Evolutionary conservation across 2,888 invertebrate genomes (phyloP).

Genomic region (Cryptops parisi): DNA sequence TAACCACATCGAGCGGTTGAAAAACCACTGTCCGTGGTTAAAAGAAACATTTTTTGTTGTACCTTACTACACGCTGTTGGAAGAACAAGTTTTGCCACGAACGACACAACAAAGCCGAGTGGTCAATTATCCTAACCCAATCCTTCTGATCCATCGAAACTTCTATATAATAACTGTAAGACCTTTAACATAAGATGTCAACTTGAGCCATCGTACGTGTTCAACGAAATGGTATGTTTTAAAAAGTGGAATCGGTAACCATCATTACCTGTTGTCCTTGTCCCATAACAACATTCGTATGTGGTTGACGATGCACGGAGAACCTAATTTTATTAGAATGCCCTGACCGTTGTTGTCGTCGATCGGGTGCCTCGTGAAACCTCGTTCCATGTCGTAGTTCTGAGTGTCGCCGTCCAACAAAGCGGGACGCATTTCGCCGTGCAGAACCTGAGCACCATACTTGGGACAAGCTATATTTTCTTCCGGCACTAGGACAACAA

Average conservation of each 20-base stretch:
- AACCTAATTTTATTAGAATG: slow-evolving; percentile 65
- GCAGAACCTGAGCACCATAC: slow-evolving; percentile 68
- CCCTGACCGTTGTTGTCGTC: slow-evolving; percentile 57
- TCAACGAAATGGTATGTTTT: too few relatives aligned
- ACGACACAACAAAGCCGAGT: slow-evolving; percentile 80
- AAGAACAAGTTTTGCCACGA: slow-evolving; percentile 96
- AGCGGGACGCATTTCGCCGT: slow-evolving; percentile 77
- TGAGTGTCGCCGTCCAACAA: slow-evolving; percentile 77
- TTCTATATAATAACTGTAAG: slow-evolving; percentile 64
- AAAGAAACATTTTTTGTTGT: neutral
- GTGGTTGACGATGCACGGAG: slow-evolving; percentile 81
- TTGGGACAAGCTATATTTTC: slow-evolving; percentile 78
- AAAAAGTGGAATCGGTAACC: too few relatives aligned
- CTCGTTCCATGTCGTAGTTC: slow-evolving; percentile 84
- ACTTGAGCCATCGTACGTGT: too few relatives aligned
- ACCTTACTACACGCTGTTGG: slow-evolving; percentile 67
- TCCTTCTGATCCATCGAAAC: slow-evolving; percentile 90
- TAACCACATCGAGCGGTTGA: too few relatives aligned
- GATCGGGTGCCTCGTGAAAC: slow-evolving; percentile 76
- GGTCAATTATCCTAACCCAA: slow-evolving; percentile 88
- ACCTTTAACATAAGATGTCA: slow-evolving; percentile 26
- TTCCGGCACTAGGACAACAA: slow-evolving; percentile 66
- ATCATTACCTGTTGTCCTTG: slow-evolving; percentile 61
- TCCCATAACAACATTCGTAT: slow-evolving; percentile 89
- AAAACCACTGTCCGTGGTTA: neutral